Base-by-base conservation (phyloP, 30 jellyfish, hydroid and myxozoan species). In the Aurelia aurita complex sp. Pacific region DNA sequence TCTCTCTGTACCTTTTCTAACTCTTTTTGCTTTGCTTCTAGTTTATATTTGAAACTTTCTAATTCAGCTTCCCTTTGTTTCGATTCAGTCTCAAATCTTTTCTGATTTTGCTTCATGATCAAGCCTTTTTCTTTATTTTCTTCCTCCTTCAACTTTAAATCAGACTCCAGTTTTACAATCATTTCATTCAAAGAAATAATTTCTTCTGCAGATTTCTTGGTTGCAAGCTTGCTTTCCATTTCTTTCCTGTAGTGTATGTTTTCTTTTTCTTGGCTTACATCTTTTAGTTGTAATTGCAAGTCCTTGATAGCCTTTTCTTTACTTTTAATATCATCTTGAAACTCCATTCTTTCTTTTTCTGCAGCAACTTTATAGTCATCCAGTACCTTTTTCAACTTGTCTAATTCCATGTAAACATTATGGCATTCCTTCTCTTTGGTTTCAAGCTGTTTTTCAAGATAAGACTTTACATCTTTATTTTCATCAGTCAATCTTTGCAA, bases 361-460 rank as follows among this genome's bases (percentile, higher is more conserved):
- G 40, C 16, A 50, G 32, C 19, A 34, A 36, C 52, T 40, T 46
- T 43, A 40, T 34, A 16, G 14, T 79, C 78, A 13, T 51, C 59
- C 40, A 64, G 36, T 18, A 32, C 74, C 2, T 79, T 55, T 23
- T 66, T 75, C 32, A 42, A 13, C 62, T 62, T 43, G 16, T 79
- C 79, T 75, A 79, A 66, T 7, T 71, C 54, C 33, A 32, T 13
- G 10, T 29, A 46, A 36, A 33, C 51, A 61, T 64, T 38, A 18
- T 59, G 29, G 67, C 87, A 66, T 62, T 64, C 69, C 19, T 43
- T 64, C 50, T 84, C 93, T 65, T 63, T 84, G n/a, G 67, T 33
- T n/a, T 74, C 87, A 1, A 73, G 46, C 61, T 74, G 82, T 33
- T 73, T 84, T 64, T 73, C 78, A 50, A 84, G 93, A 73, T 73